Evolutionary conservation across 2,888 invertebrate genomes (phyloP), one percentile per base, ranked within the genome.

Genomic region (Drosophila mercatorum): DNA sequence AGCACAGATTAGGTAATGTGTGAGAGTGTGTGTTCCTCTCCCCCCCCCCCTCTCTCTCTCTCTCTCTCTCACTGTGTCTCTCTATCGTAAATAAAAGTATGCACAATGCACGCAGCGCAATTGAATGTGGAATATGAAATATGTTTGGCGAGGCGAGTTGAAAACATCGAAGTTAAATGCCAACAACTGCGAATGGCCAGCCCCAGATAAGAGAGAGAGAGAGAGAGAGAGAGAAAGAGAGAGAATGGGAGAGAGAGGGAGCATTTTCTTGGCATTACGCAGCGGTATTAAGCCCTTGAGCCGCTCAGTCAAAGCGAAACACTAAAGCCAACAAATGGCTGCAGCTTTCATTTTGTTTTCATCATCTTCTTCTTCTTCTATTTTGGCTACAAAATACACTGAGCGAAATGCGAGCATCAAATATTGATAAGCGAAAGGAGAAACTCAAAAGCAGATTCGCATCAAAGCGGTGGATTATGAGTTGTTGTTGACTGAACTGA

Each of bases 1-100:
- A 78, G 75, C 81, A 56, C 58, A 68, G 79, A 81, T 81, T 83
- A 83, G 59, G 49, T 57, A 55, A 49, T 68, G 34, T 52, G 43
- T 41, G 53, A 28, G 59, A 28, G 36, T 43, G 38, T 40, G 38
- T 56, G 53, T 34, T 12, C 5, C 36, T 11, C 36, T 36, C 6
- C 7, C 14, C n/a, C 14, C 14, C 40, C 7, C 40, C 1, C 40
- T 2, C 6, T 40, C 40, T 14, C 7, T 6, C 40, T 14, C 14
- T 28, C 31, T 12, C 40, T 6, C 8, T 41, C 34, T 41, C 26
- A 28, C 38, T 43, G n/a, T 57, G 17, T 36, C 56, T 49, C 46
- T 43, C 28, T 49, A 55, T 61, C 60, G 63, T 67, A 76, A 78
- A 76, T 74, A 78, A 76, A 65, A 63, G 51, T 61, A 51, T 59